Evolutionary conservation across 2,113 vertebrate genomes (phyloP).

Genomic region (Cavia aperea): DNA sequence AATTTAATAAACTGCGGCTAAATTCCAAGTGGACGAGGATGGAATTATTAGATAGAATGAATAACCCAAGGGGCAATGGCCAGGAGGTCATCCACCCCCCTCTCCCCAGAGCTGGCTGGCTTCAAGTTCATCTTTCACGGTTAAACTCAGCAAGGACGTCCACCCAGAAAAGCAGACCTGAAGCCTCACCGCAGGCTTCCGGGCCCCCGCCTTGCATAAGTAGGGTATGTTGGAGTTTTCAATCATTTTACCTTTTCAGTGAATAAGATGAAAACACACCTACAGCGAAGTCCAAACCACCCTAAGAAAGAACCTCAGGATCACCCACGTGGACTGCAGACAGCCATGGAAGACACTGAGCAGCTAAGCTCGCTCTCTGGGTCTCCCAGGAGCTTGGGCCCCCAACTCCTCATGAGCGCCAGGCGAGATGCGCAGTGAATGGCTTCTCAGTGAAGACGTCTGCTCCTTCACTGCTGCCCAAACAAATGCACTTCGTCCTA

Average conservation of each 20-base stretch:
- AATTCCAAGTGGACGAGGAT: background rate
- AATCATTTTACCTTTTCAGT: slow-evolving; percentile 1
- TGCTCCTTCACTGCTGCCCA: background rate
- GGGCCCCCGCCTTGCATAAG: background rate
- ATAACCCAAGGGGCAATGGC: background rate
- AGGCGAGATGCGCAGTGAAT: background rate
- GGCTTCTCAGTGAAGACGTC: background rate
- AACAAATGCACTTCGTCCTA: slow-evolving; percentile 11
- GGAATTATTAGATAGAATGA: slow-evolving; percentile 10
- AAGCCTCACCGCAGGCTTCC: background rate
- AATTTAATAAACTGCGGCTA: background rate
- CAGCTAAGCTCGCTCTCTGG: background rate
- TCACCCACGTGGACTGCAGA: background rate
- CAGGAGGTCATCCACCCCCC: background rate
- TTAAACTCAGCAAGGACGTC: background rate
- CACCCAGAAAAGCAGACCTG: background rate
- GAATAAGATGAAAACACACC: background rate
- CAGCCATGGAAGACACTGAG: background rate
- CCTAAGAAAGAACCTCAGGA: slow-evolving; percentile 19
- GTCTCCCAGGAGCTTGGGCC: background rate
- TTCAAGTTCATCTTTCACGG: background rate
- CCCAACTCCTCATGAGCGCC: background rate
- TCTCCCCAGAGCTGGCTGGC: background rate
- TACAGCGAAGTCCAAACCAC: background rate
- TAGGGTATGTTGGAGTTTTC: background rate